Percentiles rank a stretch among this genome's conserved stretches.
These are phyloP conservation scores for Branchipolynoe longqiensis DNA, from an alignment of 2,888 invertebrate species.

Conservation along the genomic window DNA sequence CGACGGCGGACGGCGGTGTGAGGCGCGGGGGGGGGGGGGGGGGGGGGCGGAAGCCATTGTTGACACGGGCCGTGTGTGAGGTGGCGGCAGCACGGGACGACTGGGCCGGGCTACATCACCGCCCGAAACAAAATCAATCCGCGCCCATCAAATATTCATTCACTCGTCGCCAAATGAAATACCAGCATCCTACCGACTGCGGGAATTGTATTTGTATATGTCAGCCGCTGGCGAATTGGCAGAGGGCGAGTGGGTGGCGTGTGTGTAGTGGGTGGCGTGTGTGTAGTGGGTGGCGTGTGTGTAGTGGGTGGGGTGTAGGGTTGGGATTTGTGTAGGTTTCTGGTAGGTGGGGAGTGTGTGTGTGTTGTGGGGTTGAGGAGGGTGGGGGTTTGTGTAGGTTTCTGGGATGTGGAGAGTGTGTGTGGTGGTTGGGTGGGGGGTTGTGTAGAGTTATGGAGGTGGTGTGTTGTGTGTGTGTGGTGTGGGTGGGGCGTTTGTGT, in stretches of 20 bases:
- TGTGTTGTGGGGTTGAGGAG: too few species aligned
- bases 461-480: background rate
- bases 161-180: slow-evolving; percentile 35
- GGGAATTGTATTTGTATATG: background rate
- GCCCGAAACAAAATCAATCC: slow-evolving; percentile 40
- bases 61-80: too few species aligned
- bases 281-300: too few species aligned
- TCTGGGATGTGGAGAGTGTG: background rate
- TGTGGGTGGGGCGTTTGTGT: background rate
- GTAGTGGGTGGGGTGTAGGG: too few species aligned
- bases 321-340: too few species aligned
- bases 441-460: background rate
- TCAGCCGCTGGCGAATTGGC: background rate
- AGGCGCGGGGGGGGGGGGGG: background rate
- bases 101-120: background rate
- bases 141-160: slow-evolving; percentile 44
- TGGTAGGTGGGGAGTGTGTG: too few species aligned
- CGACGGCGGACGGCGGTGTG: background rate
- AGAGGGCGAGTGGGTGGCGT: background rate
- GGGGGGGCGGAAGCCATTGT: slow-evolving; percentile 46
- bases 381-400: too few species aligned
- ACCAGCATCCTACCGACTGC: slow-evolving; percentile 47
- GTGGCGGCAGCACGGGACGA: too few species aligned
- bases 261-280: background rate
- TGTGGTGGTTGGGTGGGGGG: too few species aligned